Percentiles rank a stretch among this genome's conserved stretches.
Evolutionary conservation across 92 coral and sea anemone genomes (phyloP).

Genomic region (Paramuricea clavata): DNA sequence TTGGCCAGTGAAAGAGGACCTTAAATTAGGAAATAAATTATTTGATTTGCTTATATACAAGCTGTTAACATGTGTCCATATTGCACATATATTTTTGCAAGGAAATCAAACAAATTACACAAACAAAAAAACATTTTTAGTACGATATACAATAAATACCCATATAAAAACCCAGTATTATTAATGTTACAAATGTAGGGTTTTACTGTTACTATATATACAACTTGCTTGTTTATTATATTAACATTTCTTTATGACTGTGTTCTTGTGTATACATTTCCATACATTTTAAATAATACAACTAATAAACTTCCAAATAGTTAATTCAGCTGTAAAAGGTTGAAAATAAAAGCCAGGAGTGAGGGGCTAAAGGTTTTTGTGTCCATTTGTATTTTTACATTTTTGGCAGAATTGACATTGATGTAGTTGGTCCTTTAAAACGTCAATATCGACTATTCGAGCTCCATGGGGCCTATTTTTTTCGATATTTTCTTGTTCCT

Average conservation of each 20-base stretch:
- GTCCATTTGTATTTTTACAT: slow-evolving; percentile 2
- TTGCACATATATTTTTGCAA: background rate
- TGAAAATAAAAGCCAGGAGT: background rate
- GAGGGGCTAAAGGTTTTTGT: background rate
- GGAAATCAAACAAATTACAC: too few relatives aligned
- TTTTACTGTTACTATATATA: too few relatives aligned
- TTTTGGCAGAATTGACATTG: slow-evolving; percentile 17
- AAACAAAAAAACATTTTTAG: background rate
- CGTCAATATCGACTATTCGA: slow-evolving; percentile 19
- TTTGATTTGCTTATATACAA: slow-evolving; percentile 1
- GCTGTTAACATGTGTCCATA: background rate
- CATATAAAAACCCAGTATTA: too few relatives aligned
- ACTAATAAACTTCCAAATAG: background rate
- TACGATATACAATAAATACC: background rate
- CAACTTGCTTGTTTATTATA: too few relatives aligned
- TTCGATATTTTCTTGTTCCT: slow-evolving; percentile 2
- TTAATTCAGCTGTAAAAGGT: background rate
- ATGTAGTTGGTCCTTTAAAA: slow-evolving; percentile 17
- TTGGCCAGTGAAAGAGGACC: slow-evolving; percentile 34
- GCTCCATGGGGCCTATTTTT: slow-evolving; percentile 7
- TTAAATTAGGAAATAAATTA: slow-evolving; percentile 18
- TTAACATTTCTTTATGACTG: too few relatives aligned
- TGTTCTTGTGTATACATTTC: too few relatives aligned
- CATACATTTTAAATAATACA: too few relatives aligned
- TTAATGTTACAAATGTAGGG: too few relatives aligned